A percentile compares a stretch with the other conserved stretches of the same genome.
These are phyloP conservation scores for Drosophila trapezifrons DNA, from an alignment of 1,140 invertebrate species.

Conservation along the genomic window DNA sequence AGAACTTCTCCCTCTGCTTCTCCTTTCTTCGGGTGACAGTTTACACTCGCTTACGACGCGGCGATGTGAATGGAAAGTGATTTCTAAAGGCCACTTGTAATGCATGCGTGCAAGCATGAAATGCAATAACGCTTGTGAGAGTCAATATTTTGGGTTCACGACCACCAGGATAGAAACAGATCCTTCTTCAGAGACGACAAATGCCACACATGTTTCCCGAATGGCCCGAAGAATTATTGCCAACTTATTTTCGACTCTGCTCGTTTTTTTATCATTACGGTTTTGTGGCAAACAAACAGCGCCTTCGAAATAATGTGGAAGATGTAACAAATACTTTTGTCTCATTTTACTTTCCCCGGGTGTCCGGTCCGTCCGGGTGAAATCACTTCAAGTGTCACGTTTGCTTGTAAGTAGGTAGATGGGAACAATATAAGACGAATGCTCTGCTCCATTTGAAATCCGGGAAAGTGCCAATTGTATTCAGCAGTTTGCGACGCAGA, in stretches of 20 bases:
- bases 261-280: conserved; percentile 46
- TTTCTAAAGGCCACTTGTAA: conserved; percentile 47
- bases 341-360: conserved; percentile 46
- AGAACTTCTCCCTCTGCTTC: conserved; percentile 10
- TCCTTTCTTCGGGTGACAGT: conserved; percentile 37
- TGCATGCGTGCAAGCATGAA: conserved; percentile 39
- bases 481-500: neutral
- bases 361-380: conserved; percentile 14
- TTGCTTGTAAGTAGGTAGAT: conserved; percentile 31
- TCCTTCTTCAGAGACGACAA: conserved; percentile 33
- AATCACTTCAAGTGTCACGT: conserved; percentile 49
- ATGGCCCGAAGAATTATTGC: conserved; percentile 50
- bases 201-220: conserved; percentile 55
- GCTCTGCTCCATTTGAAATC: conserved; percentile 34
- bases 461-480: conserved; percentile 35
- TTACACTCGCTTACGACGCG: conserved; percentile 39
- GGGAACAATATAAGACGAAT: conserved; percentile 14
- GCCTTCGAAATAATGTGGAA: conserved; percentile 42
- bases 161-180: conserved; percentile 43
- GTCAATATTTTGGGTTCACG: conserved; percentile 51
- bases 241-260: conserved; percentile 39
- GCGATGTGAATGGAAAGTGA: conserved; percentile 41
- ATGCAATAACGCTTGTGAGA: conserved; percentile 42
- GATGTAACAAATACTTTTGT: conserved; percentile 53
- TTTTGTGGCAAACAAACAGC: conserved; percentile 43